Conservation (phyloP, 2,888 invertebrate species). For the Meganola albula region DNA sequence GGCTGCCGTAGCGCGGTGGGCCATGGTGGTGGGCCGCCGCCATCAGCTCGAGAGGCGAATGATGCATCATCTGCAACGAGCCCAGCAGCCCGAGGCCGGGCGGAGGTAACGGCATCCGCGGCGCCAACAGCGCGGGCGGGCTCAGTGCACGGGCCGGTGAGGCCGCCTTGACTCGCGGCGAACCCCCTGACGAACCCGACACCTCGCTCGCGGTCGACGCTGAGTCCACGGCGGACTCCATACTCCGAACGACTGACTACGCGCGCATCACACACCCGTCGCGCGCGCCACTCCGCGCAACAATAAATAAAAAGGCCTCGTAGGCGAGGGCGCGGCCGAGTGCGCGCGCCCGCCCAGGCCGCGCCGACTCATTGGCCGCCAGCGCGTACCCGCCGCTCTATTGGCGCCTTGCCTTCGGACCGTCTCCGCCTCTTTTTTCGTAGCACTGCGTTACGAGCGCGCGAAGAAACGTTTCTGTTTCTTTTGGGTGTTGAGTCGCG, state of each 20-base stretch:
- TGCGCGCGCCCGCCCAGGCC: conserved; percentile 70
- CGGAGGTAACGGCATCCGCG: conserved; percentile 88
- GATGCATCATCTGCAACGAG: conserved; percentile 88
- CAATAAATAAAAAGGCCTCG: conserved; percentile 84
- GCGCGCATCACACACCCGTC: conserved; percentile 79
- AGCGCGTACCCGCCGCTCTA: conserved; percentile 39
- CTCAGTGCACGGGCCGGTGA: conserved; percentile 66
- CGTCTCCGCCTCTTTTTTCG: conserved; percentile 74
- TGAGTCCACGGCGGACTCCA: conserved; percentile 79
- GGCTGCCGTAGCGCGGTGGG: conserved; percentile 91
- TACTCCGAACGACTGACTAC: conserved; percentile 57
- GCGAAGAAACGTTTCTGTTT: conserved; percentile 79
- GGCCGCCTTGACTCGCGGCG: conserved; percentile 70
- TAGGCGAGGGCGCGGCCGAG: conserved; percentile 75
- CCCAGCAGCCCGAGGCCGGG: conserved; percentile 90
- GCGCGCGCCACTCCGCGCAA: conserved; percentile 82
- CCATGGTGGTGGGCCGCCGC: conserved; percentile 90
- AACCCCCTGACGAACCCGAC: conserved; percentile 72
- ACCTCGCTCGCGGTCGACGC: conserved; percentile 76
- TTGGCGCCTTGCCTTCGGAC: conserved; percentile 54
- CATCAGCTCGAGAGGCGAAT: conserved; percentile 90
- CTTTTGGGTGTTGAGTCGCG: conserved; percentile 73
- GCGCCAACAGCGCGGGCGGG: conserved; percentile 82
- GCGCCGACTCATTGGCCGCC: conserved; percentile 62
- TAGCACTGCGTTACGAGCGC: conserved; percentile 65